These are phyloP conservation scores for Ferdinandea cuprea DNA, from an alignment of 2,888 invertebrate genomes.

Conservation along the genomic window DNA sequence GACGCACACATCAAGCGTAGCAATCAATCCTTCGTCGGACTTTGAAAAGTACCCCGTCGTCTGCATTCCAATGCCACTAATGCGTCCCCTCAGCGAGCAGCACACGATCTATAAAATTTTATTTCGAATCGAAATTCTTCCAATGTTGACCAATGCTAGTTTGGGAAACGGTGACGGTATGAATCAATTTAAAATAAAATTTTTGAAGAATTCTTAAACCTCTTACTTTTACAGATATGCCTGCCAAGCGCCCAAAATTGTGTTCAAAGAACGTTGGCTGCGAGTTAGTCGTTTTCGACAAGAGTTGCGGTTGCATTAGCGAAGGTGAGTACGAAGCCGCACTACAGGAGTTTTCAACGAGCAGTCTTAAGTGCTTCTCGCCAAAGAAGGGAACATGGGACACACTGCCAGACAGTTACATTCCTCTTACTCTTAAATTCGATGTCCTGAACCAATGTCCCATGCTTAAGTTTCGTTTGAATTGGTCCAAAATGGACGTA, in stretches of 20 bases:
- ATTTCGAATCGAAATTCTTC: conserved; percentile 80
- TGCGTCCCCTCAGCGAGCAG: conserved; percentile 83
- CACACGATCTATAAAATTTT: conserved; percentile 81
- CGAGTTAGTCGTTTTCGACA: conserved; percentile 95
- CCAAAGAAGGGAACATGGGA: conserved; percentile 90
- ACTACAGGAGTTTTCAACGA: conserved; percentile 88
- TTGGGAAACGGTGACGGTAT: conserved; percentile 54
- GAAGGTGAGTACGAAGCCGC: conserved; percentile 96
- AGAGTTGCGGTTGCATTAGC: conserved; percentile 92
- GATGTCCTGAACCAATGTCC: conserved; percentile 92
- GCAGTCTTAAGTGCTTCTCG: conserved; percentile 83
- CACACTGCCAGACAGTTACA: conserved; percentile 85
- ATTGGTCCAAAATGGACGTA: conserved; percentile 89
- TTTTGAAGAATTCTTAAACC: no score
- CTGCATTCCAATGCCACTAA: conserved; percentile 93
- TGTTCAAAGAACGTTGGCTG: conserved; percentile 84
- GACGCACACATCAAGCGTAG: conserved; percentile 89
- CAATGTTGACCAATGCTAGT: conserved; percentile 68
- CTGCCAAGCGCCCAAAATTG: conserved; percentile 88
- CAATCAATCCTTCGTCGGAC: conserved; percentile 87
- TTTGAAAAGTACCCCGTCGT: conserved; percentile 87
- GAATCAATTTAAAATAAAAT: not conserved
- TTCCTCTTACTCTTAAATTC: conserved; percentile 84
- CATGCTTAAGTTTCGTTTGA: conserved; percentile 91
- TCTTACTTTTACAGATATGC: conserved; percentile 84